A percentile compares a stretch with the other conserved stretches of the same genome.
Evolutionary conservation across 1,140 invertebrate genomes (phyloP).

Genomic region (Heliothis subflexa): DNA sequence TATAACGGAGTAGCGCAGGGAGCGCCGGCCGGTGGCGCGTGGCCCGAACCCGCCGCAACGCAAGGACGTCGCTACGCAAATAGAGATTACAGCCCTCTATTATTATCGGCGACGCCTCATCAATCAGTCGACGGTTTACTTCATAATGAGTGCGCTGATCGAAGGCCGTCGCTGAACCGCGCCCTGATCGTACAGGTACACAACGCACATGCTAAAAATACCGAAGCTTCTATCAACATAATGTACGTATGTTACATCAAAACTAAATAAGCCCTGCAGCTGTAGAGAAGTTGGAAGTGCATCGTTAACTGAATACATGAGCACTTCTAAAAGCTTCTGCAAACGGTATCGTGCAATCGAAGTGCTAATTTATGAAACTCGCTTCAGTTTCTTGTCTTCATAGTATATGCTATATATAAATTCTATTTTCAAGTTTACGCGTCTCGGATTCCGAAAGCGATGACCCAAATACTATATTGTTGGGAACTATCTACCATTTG

Average conservation of each 20-base stretch:
- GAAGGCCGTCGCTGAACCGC: constrained; percentile 61
- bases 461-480: constrained; percentile 79
- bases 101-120: constrained; percentile 63
- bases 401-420: constrained; percentile 66
- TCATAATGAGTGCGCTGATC: constrained; percentile 64
- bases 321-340: constrained; percentile 8
- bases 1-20: constrained; percentile 58
- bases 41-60: constrained; percentile 38
- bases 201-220: constrained; percentile 67
- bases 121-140: constrained; percentile 65
- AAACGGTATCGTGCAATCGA: neutral
- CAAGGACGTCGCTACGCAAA: constrained; percentile 52
- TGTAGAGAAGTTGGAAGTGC: constrained; percentile 8
- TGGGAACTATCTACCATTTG: constrained; percentile 61
- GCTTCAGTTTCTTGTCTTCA: constrained; percentile 29
- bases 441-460: constrained; percentile 66
- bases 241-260: constrained; percentile 54
- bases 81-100: constrained; percentile 61
- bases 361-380: constrained; percentile 25
- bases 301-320: constrained; percentile 6
- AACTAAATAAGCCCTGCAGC: constrained; percentile 56
- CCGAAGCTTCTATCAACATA: constrained; percentile 52
- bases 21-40: constrained; percentile 36
- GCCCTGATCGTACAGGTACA: constrained; percentile 65
- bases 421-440: constrained; percentile 83